phyloP scores from a whole-genome alignment of 2,888 invertebrate species.

The Hydropsyche betteni region DNA sequence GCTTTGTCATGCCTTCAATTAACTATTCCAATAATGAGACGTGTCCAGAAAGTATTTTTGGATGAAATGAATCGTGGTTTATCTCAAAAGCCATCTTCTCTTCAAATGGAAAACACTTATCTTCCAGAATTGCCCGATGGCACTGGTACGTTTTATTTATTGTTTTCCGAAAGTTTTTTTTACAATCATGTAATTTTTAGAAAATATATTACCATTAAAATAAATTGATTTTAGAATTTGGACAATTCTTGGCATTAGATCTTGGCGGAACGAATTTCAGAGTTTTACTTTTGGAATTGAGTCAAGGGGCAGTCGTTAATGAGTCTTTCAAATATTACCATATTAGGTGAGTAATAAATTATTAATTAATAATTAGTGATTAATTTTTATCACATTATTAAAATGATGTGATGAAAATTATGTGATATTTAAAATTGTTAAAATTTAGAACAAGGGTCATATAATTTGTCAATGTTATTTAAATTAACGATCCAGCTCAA shows the following conservation, averaged over 20 bases:
- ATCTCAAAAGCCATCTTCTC: conserved; percentile 69
- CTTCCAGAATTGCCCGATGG: conserved; percentile 78
- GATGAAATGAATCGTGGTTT: conserved; percentile 73
- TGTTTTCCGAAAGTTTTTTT: not conserved
- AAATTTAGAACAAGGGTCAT: conserved; percentile 3
- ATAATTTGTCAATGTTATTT: not conserved
- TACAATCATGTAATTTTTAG: not conserved
- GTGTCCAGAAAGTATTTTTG: conserved; percentile 68
- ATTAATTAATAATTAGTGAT: too few relatives aligned
- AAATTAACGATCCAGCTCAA: not conserved
- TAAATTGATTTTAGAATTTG: conserved; percentile 66
- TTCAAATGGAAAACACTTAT: conserved; percentile 82
- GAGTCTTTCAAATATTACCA: conserved; percentile 73
- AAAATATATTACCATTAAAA: not conserved
- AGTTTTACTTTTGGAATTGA: conserved; percentile 72
- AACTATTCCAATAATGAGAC: conserved; percentile 61
- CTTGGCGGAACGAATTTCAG: conserved; percentile 86
- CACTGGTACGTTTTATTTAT: conserved; percentile 63
- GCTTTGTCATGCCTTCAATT: conserved; percentile 54
- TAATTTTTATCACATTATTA: too few relatives aligned
- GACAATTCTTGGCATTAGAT: conserved; percentile 79
- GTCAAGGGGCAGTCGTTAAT: conserved; percentile 64
- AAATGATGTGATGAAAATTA: too few relatives aligned
- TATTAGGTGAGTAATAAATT: conserved; percentile 58
- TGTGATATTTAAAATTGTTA: not conserved